Percentiles rank a stretch among this genome's conserved stretches.
Evolutionary conservation across 92 coral and sea anemone genomes (phyloP).

Genomic region (Scolanthus callimorphus): DNA sequence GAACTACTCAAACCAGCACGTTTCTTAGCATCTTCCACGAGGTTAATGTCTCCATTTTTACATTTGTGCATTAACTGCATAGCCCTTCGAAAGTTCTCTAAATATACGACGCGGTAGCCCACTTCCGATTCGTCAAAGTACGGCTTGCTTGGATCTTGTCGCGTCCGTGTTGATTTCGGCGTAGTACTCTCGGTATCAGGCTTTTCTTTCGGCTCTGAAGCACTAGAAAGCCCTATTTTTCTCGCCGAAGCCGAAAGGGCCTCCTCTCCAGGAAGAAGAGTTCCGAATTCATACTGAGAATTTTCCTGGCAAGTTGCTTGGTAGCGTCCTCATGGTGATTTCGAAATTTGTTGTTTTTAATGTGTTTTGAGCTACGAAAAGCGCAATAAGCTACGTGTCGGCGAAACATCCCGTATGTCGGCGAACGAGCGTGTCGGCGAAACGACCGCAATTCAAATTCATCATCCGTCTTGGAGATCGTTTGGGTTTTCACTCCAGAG

Average conservation of each 20-base stretch:
- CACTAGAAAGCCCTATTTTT: background rate
- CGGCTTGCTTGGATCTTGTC: background rate
- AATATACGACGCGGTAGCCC: constrained; percentile 11
- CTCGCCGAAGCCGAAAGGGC: background rate
- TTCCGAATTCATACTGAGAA: no score
- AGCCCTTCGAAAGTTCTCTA: constrained; percentile 6
- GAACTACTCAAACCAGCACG: constrained; percentile 30
- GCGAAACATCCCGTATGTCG: no score
- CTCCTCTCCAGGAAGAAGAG: no score
- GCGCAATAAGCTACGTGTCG: no score
- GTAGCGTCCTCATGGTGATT: no score
- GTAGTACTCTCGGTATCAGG: background rate
- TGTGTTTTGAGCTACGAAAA: no score
- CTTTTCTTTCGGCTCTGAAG: background rate
- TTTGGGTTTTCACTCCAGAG: no score
- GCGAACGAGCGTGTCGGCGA: no score
- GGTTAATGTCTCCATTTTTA: constrained; percentile 9
- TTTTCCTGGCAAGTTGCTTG: no score
- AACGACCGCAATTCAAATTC: no score
- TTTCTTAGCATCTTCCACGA: constrained; percentile 26
- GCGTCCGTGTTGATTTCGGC: background rate
- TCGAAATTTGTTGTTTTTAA: no score
- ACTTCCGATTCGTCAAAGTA: constrained; percentile 1
- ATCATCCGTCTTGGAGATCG: no score
- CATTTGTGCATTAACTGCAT: constrained; percentile 20